Percentiles rank a stretch among this genome's conserved stretches.
Evolutionary conservation across 2,888 invertebrate genomes (phyloP).

Genomic region (Odontothrips loti): DNA sequence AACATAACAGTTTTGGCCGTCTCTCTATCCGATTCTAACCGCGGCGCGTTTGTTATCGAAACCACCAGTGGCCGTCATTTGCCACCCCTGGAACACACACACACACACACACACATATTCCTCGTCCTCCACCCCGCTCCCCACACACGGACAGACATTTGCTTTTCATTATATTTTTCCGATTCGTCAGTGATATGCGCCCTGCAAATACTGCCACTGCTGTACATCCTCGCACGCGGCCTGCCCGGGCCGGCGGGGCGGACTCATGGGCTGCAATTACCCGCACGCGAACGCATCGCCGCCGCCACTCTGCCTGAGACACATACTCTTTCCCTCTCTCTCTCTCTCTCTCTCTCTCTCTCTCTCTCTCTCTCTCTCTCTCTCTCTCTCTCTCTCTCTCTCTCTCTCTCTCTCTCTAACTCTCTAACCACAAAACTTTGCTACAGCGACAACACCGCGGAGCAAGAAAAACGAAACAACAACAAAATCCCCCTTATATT

Average conservation of each 20-base stretch:
- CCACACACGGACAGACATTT: neutral
- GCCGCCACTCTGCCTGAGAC: too few species aligned
- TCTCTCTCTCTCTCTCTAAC: neutral
- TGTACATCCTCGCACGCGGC: too few species aligned
- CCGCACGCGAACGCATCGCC: neutral
- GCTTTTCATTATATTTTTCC: conserved; percentile 11
- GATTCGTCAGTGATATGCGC: neutral
- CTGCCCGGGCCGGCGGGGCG: too few species aligned
- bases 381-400: neutral
- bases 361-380: neutral
- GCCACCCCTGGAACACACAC: neutral
- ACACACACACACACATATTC: neutral
- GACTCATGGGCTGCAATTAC: neutral
- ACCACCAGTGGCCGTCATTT: conserved; percentile 2
- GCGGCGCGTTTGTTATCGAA: neutral
- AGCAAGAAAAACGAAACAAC: too few species aligned
- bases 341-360: neutral
- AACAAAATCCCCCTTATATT: too few species aligned
- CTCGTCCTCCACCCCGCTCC: neutral
- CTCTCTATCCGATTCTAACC: neutral
- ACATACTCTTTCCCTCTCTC: too few species aligned
- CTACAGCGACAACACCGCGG: too few species aligned
- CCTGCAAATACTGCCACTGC: neutral
- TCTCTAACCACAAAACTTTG: neutral
- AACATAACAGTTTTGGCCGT: too few species aligned